phyloP scores from a whole-genome alignment of 2,888 invertebrate genomes.

The Capitulum mitella region DNA sequence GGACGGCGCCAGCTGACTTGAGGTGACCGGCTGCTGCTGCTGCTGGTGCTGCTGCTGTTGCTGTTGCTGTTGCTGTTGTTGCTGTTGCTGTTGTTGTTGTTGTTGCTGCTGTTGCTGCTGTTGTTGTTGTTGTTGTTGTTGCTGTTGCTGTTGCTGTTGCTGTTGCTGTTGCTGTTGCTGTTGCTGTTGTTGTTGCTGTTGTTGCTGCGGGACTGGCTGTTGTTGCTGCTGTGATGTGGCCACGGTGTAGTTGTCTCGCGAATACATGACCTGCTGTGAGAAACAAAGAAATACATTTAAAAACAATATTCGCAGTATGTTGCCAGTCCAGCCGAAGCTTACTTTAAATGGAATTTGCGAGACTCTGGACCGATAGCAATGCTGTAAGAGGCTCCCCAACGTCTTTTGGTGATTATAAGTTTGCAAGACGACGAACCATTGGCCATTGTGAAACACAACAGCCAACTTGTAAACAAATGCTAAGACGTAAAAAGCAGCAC shows the following conservation, averaged over 20 bases:
- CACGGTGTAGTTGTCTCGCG: neutral
- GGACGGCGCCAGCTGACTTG: conserved; percentile 33
- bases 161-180: conserved; percentile 24
- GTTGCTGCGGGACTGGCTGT: conserved; percentile 1
- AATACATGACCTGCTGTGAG: neutral
- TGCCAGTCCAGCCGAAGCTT: no score
- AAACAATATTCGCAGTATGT: no score
- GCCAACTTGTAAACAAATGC: no score
- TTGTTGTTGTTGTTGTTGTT: conserved; percentile 31
- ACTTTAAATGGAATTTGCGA: no score
- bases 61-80: conserved; percentile 25
- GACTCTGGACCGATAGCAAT: no score
- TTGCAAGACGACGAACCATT: no score
- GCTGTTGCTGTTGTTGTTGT: conserved; percentile 23
- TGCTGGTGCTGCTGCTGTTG: conserved; percentile 3
- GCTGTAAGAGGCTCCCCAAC: no score
- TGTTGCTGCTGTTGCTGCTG: conserved; percentile 30
- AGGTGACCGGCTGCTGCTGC: conserved; percentile 31
- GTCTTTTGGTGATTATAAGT: no score
- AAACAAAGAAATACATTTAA: neutral
- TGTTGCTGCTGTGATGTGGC: conserved; percentile 27
- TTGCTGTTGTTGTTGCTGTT: conserved; percentile 23
- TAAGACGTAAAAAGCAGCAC: no score
- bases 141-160: conserved; percentile 30
- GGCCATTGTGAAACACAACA: no score